Percentiles rank a stretch among this genome's conserved stretches.
phyloP scores from a whole-genome alignment of 35 echinoderm and acorn worm genomes.

The Diadema setosum region DNA sequence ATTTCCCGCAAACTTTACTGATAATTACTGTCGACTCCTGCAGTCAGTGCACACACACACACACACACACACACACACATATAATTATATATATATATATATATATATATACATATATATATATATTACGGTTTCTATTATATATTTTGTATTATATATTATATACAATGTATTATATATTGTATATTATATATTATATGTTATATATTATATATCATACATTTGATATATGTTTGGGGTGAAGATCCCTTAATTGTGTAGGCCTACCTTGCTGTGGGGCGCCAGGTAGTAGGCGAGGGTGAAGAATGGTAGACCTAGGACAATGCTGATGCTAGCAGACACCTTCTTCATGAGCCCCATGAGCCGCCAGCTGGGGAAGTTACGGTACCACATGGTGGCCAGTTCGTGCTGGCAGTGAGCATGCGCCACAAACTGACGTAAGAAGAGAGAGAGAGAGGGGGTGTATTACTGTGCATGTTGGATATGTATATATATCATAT shows the following conservation, averaged over 20 bases:
- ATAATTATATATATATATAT: neutral
- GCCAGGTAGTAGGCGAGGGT: conserved; percentile 69
- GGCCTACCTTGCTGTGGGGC: conserved; percentile 79
- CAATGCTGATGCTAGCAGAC: conserved; percentile 26
- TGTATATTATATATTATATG: too few relatives aligned
- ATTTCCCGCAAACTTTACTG: too few relatives aligned
- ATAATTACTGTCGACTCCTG: too few relatives aligned
- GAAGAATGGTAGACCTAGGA: conserved; percentile 64
- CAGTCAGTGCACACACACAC: too few relatives aligned
- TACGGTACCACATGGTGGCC: conserved; percentile 93
- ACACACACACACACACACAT: too few relatives aligned
- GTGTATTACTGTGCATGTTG: neutral
- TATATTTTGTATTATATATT: too few relatives aligned
- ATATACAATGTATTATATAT: too few relatives aligned
- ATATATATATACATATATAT: neutral
- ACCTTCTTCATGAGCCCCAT: conserved; percentile 49
- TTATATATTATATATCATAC: too few relatives aligned
- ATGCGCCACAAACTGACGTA: conserved; percentile 85
- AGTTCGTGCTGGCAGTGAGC: conserved; percentile 92
- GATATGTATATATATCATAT: neutral
- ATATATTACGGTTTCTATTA: neutral
- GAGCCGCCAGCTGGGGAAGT: conserved; percentile 83
- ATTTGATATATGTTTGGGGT: neutral
- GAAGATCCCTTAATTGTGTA: too few relatives aligned
- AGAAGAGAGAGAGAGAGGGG: too few relatives aligned